Evolutionary conservation across 53 echinoderm and acorn worm genomes (phyloP), one percentile per base, ranked within the genome.

Genomic region (Apostichopus leukothele): DNA sequence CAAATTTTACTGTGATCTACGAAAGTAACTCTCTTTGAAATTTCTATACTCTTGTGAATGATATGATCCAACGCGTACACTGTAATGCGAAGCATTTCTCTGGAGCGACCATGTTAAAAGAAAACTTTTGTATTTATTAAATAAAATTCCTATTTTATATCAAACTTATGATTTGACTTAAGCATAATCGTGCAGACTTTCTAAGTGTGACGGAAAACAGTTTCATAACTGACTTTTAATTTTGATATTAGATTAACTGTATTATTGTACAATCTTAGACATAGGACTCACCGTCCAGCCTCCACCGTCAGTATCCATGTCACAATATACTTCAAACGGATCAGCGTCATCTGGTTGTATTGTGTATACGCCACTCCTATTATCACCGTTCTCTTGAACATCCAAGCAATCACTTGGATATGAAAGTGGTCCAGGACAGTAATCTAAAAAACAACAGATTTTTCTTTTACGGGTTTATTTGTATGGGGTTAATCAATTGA

Each of bases 301-400:
- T 39, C 39, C 39, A 39, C 39, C 39, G 39, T 39, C 39, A 39
- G 39, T 39, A 39, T 39, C 39, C 39, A 39, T 39, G 57, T 83
- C 60, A 7, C 83, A 83, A 11, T 83, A 83, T 6, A 83, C 83
- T 59, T 52, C 6, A 55, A 83, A 83, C 20, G 83, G 12, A 6
- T 50, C 5, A 16, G 60, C 18, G 39, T 3, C 20, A 6, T 54
- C n/a, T 83, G 83, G 83, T n/a, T 52, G 16, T 11, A 83, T 83
- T 5, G 83, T 83, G 25, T 83, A 83, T 23, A 83, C 83, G 18
- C 83, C 83, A 83, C 83, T 83, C 54, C 19, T 19, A 1, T 53
- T 83, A n/a, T 11, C 61, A 14, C 83, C 83, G 19, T 83, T 55
- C 25, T 55, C 7, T 83, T 83, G 57, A 54, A 83, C 23, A n/a